Evolutionary conservation across 2,113 vertebrate genomes (phyloP).

Genomic region (Columbina picui): DNA sequence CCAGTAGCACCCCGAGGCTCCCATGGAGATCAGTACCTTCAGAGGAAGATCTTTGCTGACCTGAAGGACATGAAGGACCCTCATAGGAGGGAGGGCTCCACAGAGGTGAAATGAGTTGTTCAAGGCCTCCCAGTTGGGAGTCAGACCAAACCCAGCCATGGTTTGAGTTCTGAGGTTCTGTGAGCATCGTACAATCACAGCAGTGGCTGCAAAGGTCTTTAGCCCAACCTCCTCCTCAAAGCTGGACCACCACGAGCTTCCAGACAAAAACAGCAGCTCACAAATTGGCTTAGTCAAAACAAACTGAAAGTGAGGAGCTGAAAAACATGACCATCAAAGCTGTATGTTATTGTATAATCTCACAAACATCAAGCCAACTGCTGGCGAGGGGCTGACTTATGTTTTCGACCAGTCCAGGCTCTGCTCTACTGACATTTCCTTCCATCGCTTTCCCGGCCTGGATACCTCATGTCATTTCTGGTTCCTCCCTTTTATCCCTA

Average conservation of each 20-base stretch:
- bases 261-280: not conserved
- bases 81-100: accelerated
- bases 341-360: not conserved
- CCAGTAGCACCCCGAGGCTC: not conserved
- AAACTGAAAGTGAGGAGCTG: not conserved
- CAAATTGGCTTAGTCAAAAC: not conserved
- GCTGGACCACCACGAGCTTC: not conserved
- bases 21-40: not conserved
- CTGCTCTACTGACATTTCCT: not conserved
- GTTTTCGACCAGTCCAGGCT: not conserved
- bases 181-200: not conserved
- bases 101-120: not conserved
- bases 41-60: not conserved
- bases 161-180: not conserved
- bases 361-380: not conserved
- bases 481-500: not conserved
- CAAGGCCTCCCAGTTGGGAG: not conserved
- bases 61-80: not conserved
- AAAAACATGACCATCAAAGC: not conserved
- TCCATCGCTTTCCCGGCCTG: not conserved
- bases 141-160: not conserved
- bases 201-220: not conserved
- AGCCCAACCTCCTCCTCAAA: not conserved
- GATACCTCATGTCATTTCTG: not conserved
- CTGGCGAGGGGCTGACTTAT: not conserved